Evolutionary conservation across 2,888 invertebrate genomes (phyloP), one percentile per base, ranked within the genome.

Genomic region (Auanema sp.): DNA sequence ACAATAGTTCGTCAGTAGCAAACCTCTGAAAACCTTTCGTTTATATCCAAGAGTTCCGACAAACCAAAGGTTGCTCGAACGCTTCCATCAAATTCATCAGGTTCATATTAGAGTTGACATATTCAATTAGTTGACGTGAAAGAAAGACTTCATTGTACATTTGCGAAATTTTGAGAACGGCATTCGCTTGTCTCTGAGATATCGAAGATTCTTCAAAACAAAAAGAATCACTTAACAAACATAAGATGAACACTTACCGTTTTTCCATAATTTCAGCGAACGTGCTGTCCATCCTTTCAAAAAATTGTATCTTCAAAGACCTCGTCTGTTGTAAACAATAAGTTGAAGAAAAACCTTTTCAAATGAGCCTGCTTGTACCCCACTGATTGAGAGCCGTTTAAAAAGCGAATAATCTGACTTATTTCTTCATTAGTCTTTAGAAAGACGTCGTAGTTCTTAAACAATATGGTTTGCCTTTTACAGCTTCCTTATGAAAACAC

Each of bases 281-380:
- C 21, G 47, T 8, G 40, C 55, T 10, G 55, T 40, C 61, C 61
- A 61, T 24, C 55, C 25, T 24, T 61, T 44, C 12, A 42, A 41
- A 12, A 61, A 14, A 1, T 33, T 42, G 47, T 61, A 59, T 41
- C 59, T 59, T 11, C 18, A 56, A 21, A 43, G 14, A 43, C 43
- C 11, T 43, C 14, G 11, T 14, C 11, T 43, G 11, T 43, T 14
- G 12, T 43, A 43, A 43, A 14, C 11, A 43, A 10, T 18, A 10
- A 47, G 11, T n/a, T 11, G 49, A 25, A 33, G 8, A 33, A 43
- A 14, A 8, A 62, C 62, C 62, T 56, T 23, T 62, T 62, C 56
- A 56, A 62, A 23, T 62, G 62, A 57, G 62, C 62, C 18, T 56
- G 62, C 16, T 62, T 62, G 50, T 62, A 57, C 52, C 62, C 62